phyloP scores from a whole-genome alignment of 2,113 vertebrate genomes.

The Sula dactylatra region DNA sequence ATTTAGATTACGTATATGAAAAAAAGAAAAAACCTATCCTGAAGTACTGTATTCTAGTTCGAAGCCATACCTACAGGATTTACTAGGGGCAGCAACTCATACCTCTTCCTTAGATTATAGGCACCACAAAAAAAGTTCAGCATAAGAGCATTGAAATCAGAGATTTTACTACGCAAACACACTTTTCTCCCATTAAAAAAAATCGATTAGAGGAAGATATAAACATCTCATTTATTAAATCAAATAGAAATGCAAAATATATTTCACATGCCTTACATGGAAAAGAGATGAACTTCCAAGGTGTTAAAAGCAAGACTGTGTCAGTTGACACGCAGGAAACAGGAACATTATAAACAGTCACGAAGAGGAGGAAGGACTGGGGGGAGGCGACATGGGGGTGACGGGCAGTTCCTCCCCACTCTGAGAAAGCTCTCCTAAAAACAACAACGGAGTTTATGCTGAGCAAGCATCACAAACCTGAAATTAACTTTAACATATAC shows the following conservation, averaged over 20 bases:
- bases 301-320: slow-evolving; percentile 42
- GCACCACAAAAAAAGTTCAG: neutral
- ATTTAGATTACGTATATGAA: neutral
- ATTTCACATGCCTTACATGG: slow-evolving; percentile 63
- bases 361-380: slow-evolving; percentile 27
- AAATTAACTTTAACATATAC: slow-evolving; percentile 1
- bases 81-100: neutral
- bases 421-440: slow-evolving; percentile 9
- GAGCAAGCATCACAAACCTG: slow-evolving; percentile 12
- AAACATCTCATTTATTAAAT: slow-evolving; percentile 62
- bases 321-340: slow-evolving; percentile 7
- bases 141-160: neutral
- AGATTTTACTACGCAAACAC: neutral
- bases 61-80: neutral
- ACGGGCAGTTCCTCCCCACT: neutral
- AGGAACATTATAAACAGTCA: slow-evolving; percentile 33
- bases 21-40: neutral
- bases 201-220: slow-evolving; percentile 37
- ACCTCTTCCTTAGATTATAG: neutral
- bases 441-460: slow-evolving; percentile 12
- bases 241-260: slow-evolving; percentile 63
- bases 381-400: neutral
- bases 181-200: neutral
- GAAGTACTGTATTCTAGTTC: neutral
- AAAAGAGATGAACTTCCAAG: slow-evolving; percentile 48